Conservation (phyloP, 2,888 invertebrate genomes). For the Protophormia terraenovae region DNA sequence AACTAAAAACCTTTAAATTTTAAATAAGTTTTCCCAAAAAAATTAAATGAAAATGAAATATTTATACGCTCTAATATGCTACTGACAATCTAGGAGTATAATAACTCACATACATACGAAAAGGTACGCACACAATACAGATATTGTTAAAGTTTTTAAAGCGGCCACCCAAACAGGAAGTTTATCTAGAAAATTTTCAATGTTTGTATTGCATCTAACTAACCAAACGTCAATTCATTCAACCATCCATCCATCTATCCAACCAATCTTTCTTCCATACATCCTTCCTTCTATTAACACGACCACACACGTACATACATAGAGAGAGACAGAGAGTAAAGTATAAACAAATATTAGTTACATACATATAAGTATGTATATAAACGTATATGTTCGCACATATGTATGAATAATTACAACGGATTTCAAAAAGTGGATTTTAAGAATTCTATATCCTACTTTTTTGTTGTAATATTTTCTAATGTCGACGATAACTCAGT, state of each 20-base stretch:
- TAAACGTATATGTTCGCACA: not conserved
- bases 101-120: not conserved
- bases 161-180: conserved; percentile 60
- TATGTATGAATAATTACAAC: not conserved
- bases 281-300: conserved; percentile 20
- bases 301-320: not conserved
- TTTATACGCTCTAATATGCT: conserved; percentile 1
- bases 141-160: not conserved
- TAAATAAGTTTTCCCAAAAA: conserved; percentile 25
- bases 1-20: conserved; percentile 29
- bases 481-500: too few species aligned
- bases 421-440: not conserved
- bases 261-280: not conserved
- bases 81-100: conserved; percentile 12
- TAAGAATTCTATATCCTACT: too few species aligned
- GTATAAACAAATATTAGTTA: conserved; percentile 43
- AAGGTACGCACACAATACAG: not conserved
- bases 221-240: conserved; percentile 25
- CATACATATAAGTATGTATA: not conserved
- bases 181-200: conserved; percentile 58
- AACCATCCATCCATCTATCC: conserved; percentile 1
- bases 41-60: conserved; percentile 28
- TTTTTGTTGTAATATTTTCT: too few species aligned
- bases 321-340: too few species aligned
- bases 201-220: conserved; percentile 52